Conservation (phyloP, 2,797 vertebrate species). For the Sebastes miniatus region DNA sequence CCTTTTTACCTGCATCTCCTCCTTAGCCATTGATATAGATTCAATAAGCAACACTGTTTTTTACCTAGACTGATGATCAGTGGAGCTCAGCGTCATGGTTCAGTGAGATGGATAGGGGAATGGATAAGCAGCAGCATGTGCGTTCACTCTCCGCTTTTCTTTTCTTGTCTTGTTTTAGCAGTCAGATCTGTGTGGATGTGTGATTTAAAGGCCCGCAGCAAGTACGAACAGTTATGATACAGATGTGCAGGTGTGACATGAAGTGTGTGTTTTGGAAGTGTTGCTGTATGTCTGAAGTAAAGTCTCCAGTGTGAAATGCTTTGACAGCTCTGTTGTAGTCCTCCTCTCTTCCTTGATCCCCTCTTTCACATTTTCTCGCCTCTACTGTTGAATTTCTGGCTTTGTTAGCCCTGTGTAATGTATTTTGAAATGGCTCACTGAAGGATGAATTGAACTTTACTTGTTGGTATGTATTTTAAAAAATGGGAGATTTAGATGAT, state of each 20-base stretch:
- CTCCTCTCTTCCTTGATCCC: background rate
- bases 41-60: background rate
- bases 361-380: background rate
- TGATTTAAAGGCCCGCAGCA: slow-evolving; percentile 20
- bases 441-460: slow-evolving; percentile 1
- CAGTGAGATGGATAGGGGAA: background rate
- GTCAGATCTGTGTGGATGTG: background rate
- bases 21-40: background rate
- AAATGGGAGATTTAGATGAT: background rate
- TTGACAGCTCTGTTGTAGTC: background rate
- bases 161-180: background rate
- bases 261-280: slow-evolving; percentile 1
- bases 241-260: background rate
- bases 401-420: background rate
- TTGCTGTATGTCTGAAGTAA: slow-evolving; percentile 20
- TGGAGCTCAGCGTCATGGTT: background rate
- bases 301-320: slow-evolving; percentile 8
- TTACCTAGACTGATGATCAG: background rate
- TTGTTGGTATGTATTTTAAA: background rate
- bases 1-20: background rate
- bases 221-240: background rate
- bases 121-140: background rate
- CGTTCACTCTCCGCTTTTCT: background rate
- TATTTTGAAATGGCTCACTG: slow-evolving; percentile 1
- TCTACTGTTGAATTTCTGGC: background rate